Percentiles rank a stretch among this genome's conserved stretches.
Evolutionary conservation across 2,113 vertebrate genomes (phyloP).

Genomic region (Danionella cerebrum): DNA sequence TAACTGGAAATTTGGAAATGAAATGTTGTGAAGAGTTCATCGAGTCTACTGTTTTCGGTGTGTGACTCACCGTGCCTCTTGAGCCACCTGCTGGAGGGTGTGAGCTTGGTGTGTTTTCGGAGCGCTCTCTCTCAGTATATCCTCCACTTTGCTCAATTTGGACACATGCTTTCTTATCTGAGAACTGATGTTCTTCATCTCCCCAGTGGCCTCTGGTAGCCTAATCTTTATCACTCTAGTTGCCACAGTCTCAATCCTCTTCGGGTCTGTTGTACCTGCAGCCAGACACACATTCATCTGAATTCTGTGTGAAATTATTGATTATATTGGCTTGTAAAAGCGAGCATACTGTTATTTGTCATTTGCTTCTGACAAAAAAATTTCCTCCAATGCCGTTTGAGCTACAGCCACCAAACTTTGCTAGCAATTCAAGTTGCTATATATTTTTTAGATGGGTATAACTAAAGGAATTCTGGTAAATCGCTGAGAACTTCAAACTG

Average conservation of each 20-base stretch:
- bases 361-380: too few relatives aligned
- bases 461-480: too few relatives aligned
- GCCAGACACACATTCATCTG: background rate
- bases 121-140: constrained; percentile 79
- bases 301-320: background rate
- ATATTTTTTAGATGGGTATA: too few relatives aligned
- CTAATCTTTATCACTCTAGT: constrained; percentile 86
- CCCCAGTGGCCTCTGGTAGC: constrained; percentile 80
- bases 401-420: too few relatives aligned
- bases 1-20: too few relatives aligned
- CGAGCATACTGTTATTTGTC: too few relatives aligned
- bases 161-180: constrained; percentile 82
- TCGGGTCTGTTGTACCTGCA: constrained; percentile 78
- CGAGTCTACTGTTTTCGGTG: too few relatives aligned
- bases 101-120: constrained; percentile 76
- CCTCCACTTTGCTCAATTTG: constrained; percentile 82
- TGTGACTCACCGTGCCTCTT: constrained; percentile 70
- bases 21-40: too few relatives aligned
- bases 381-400: too few relatives aligned
- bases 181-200: constrained; percentile 77
- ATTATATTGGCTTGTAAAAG: background rate
- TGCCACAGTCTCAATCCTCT: constrained; percentile 86
- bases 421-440: too few relatives aligned
- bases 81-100: constrained; percentile 74
- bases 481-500: too few relatives aligned